These are phyloP conservation scores for Parus major DNA, from an alignment of 2,113 vertebrate species.

Conservation along the genomic window DNA sequence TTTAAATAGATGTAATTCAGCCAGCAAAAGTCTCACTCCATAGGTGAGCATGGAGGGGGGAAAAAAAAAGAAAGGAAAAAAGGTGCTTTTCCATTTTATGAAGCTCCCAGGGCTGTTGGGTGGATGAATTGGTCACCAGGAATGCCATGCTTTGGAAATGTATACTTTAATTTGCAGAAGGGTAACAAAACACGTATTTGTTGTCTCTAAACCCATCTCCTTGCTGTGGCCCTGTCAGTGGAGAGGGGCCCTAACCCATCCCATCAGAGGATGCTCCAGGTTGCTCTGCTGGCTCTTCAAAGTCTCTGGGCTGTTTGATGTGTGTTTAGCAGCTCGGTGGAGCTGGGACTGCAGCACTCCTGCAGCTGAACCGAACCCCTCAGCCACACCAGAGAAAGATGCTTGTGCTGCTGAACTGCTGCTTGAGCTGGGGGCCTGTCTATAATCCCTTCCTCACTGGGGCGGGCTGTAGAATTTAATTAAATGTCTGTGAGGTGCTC, in stretches of 20 bases:
- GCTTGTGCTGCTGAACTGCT: constrained; percentile 17
- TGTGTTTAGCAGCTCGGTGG: background rate
- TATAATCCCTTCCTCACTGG: background rate
- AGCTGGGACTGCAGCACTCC: background rate
- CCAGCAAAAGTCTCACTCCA: background rate
- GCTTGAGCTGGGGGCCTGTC: background rate
- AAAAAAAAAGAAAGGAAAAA: background rate
- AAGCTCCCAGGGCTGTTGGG: background rate
- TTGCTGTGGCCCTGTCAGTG: background rate
- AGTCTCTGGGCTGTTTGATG: background rate
- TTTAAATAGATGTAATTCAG: background rate
- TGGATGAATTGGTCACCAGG: background rate
- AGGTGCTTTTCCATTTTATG: background rate
- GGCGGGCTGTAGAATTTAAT: background rate
- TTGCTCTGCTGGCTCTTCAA: background rate
- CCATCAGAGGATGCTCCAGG: background rate
- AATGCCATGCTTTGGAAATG: background rate
- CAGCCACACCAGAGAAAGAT: accelerated
- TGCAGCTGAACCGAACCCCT: accelerated
- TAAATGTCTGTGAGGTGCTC: constrained; percentile 9
- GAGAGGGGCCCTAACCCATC: background rate
- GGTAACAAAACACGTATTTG: accelerated
- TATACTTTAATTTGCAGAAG: background rate
- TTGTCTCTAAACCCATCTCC: background rate
- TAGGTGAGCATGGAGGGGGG: background rate